Evolutionary conservation across 1,140 invertebrate genomes (phyloP).

Genomic region (Pemphigus obesinymphae): DNA sequence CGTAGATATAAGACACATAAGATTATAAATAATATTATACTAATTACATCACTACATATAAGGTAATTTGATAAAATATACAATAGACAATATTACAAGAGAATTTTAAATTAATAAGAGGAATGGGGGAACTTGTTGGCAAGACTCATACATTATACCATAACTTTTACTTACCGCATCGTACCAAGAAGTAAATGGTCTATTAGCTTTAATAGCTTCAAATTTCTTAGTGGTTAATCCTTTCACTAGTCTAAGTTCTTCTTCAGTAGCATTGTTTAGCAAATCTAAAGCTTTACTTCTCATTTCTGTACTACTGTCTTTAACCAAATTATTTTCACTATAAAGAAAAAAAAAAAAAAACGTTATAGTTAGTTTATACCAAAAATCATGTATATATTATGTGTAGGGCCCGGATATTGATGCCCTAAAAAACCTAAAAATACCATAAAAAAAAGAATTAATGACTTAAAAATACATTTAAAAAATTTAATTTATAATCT

Average conservation of each 20-base stretch:
- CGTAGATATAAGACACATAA: too few species aligned
- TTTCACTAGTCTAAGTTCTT: slow-evolving; percentile 63
- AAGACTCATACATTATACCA: too few species aligned
- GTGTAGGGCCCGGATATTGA: too few species aligned
- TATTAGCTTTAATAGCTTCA: slow-evolving; percentile 60
- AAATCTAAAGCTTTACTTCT: slow-evolving; percentile 72
- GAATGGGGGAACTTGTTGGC: too few species aligned
- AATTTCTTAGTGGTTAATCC: slow-evolving; percentile 70
- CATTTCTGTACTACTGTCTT: slow-evolving; percentile 62
- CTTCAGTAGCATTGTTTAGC: slow-evolving; percentile 61
- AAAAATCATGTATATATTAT: background rate
- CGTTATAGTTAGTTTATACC: background rate
- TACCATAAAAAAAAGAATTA: background rate
- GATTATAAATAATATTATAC: too few species aligned
- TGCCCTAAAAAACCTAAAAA: background rate
- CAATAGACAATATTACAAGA: too few species aligned
- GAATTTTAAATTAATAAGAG: too few species aligned
- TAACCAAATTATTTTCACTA: slow-evolving; percentile 66
- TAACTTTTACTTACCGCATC: slow-evolving; percentile 58
- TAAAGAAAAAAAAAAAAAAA: slow-evolving; percentile 34
- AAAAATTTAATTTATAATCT: too few species aligned
- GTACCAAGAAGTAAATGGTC: slow-evolving; percentile 68
- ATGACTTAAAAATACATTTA: too few species aligned
- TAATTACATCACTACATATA: too few species aligned
- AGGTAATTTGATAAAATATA: too few species aligned